phyloP scores from a whole-genome alignment of 2,888 invertebrate species.

The Mythimna loreyi region DNA sequence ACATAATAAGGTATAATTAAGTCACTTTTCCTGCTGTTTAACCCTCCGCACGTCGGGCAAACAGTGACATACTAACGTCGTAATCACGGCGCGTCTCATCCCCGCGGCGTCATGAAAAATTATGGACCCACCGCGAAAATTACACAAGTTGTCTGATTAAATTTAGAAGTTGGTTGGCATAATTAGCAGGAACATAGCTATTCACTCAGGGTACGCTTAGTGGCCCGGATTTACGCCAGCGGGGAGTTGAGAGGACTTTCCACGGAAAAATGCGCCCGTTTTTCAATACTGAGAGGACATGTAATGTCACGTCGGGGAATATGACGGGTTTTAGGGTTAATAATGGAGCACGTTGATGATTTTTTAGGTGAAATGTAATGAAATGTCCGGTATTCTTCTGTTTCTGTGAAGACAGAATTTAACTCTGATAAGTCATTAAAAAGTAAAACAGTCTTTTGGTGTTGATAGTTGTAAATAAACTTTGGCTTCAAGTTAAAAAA shows the following conservation, averaged over 20 bases:
- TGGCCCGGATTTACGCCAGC: constrained; percentile 70
- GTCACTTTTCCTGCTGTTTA: constrained; percentile 55
- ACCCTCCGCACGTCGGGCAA: constrained; percentile 53
- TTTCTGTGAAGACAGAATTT: not conserved
- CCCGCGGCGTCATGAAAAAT: constrained; percentile 84
- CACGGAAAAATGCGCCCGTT: constrained; percentile 60
- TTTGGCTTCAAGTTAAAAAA: no score
- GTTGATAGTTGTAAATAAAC: no score
- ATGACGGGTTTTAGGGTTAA: constrained; percentile 55
- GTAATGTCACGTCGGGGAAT: constrained; percentile 60
- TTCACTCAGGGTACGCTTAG: constrained; percentile 86
- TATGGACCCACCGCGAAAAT: constrained; percentile 83
- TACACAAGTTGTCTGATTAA: constrained; percentile 89
- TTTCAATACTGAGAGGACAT: constrained; percentile 61
- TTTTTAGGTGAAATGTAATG: constrained; percentile 32
- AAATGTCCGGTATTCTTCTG: constrained; percentile 7
- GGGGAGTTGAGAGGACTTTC: constrained; percentile 58
- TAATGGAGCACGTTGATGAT: constrained; percentile 49
- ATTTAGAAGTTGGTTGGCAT: constrained; percentile 87
- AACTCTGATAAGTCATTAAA: not conserved
- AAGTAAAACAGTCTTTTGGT: not conserved
- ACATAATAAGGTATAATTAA: constrained; percentile 51
- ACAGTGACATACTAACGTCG: constrained; percentile 62
- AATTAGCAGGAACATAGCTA: constrained; percentile 88
- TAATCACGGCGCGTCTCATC: constrained; percentile 58